Percentiles rank a stretch among this genome's conserved stretches.
These are phyloP conservation scores for Acanthopleura granulata DNA, from an alignment of 2,888 invertebrate species.

Conservation along the genomic window DNA sequence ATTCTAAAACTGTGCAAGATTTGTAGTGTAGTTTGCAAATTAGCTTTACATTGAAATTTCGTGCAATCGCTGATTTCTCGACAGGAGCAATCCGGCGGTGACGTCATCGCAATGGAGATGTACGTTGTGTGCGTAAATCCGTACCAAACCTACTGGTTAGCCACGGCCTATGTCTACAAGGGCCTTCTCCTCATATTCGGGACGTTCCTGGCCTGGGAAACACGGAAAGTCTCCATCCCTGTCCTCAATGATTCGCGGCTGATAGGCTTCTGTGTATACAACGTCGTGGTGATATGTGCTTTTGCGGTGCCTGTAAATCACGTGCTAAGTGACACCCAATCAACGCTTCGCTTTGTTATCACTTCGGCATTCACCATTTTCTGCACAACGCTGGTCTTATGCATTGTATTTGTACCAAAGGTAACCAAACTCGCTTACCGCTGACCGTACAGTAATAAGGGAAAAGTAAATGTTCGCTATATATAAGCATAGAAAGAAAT, in stretches of 20 bases:
- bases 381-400: conserved; percentile 44
- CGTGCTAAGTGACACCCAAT: conserved; percentile 37
- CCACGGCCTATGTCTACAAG: conserved; percentile 44
- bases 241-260: conserved; percentile 51
- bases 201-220: conserved; percentile 55
- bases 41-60: background rate
- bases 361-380: conserved; percentile 40
- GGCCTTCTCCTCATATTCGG: conserved; percentile 52
- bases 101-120: conserved; percentile 22
- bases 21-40: too few species aligned
- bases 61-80: background rate
- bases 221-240: conserved; percentile 43
- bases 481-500: too few species aligned
- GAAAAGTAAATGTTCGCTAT: too few species aligned
- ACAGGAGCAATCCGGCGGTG: conserved; percentile 20
- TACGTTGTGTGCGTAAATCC: conserved; percentile 24
- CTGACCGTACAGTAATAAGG: too few species aligned
- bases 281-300: conserved; percentile 44
- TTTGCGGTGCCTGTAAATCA: conserved; percentile 43
- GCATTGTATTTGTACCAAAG: conserved; percentile 54
- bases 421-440: conserved; percentile 29
- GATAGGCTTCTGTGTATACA: conserved; percentile 56
- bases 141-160: conserved; percentile 41
- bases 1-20: too few species aligned
- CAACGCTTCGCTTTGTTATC: conserved; percentile 38